Evolutionary conservation across 2,797 vertebrate species (phyloP), one percentile per base, ranked within the genome.

Genomic region (Syngnathus acus): DNA sequence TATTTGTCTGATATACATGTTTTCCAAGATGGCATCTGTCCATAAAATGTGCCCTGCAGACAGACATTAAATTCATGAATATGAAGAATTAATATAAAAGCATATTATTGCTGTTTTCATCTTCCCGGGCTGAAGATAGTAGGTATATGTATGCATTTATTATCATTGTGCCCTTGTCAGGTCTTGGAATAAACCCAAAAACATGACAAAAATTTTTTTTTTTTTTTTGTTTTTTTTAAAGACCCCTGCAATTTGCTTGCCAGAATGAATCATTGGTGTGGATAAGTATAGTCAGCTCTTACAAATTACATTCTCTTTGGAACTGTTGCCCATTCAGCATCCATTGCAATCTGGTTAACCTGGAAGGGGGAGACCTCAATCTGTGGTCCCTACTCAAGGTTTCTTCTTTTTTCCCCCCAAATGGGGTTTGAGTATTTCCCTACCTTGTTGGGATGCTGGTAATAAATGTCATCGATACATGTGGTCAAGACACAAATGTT

Each of bases 1-100:
- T 17, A 14, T 48, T 45, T 63, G 43, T 85, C 77, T 78, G 59
- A 79, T 78, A 72, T 40, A n/a, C 58, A 60, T 42, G 13, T 42
- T 42, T 40, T 39, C 58, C 58, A 2, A 10, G 58, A 63, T 63
- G 42, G 26, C 5, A 14, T 32, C 26, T 19, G 21, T 48, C 61
- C 45, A 62, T 45, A 48, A 26, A 47, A 43, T 19, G 10, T 9
- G 1, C 40, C 11, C 17, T n/a, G 6, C 26, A 37, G 26, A 26
- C 4, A 54, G 51, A 26, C n/a, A 54, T 23, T 4, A 32, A 32
- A 32, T 32, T 4, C 4, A 32, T 32, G 32, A 32, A 32, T 32
- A 32, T 32, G 32, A 26, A 55, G 23, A 55, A 32, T 55, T 5
- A 53, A 53, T 53, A 10, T 53, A 10, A 53, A 21, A 47, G 17